Evolutionary conservation across 2,797 vertebrate genomes (phyloP), one percentile per base, ranked within the genome.

Genomic region (Eleutherodactylus coqui): DNA sequence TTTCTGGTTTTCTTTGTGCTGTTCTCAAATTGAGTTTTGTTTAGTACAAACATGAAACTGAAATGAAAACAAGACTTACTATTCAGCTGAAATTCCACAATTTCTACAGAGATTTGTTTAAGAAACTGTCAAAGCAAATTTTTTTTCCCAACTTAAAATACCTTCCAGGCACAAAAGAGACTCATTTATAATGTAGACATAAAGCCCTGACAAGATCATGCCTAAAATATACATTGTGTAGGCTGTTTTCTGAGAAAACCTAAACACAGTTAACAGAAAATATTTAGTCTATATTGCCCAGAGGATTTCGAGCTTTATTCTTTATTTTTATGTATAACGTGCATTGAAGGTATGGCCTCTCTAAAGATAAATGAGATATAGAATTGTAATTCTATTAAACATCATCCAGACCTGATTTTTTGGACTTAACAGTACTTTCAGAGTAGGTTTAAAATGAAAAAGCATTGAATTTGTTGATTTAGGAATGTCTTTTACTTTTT

Each of bases 1-100:
- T 85, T 75, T 47, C 67, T 80, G 0, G 55, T 36, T 88, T 84
- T 69, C 34, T 88, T 88, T 90, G 69, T 86, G 70, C 49, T 34
- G 47, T 70, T 83, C 89, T 86, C 8, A 76, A 87, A 87, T 78
- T 89, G 82, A 80, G 43, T 51, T 73, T 27, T 75, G 32, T 73
- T 88, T 90, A 88, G 88, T 84, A 69, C 73, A 88, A 76, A 86
- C 49, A 55, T 36, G 64, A 45, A 70, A 75, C 76, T 89, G 70
- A 45, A 77, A 60, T 47, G 89, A 86, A 85, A 89, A 87, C 41
- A 87, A 81, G 88, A 86, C 76, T 72, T 47, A n/a, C 43, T 62
- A 73, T 45, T 55, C 38, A 76, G 27, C 72, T 64, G 55, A 41
- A 78, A 53, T 79, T 67, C 11, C 78, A 77, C 41, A 27, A 77